phyloP scores from a whole-genome alignment of 2,113 vertebrate genomes.

The Xiphophorus hellerii region DNA sequence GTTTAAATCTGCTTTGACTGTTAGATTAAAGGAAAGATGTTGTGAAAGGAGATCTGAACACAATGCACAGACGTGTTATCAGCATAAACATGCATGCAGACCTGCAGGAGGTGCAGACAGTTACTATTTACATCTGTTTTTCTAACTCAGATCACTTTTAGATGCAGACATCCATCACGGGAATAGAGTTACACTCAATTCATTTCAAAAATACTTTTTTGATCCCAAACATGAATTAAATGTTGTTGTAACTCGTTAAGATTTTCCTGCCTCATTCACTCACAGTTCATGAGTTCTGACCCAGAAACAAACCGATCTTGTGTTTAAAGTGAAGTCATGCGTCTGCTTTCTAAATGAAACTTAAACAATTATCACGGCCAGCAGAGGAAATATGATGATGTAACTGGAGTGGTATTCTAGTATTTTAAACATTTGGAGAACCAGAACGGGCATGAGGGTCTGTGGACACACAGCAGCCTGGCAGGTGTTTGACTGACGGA shows the following conservation, averaged over 20 bases:
- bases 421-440: constrained; percentile 40
- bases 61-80: not conserved
- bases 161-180: no score
- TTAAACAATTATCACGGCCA: constrained; percentile 3
- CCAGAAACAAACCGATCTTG: constrained; percentile 1
- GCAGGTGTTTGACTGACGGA: constrained; percentile 32
- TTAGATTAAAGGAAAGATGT: not conserved
- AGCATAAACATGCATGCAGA: not conserved
- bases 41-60: not conserved
- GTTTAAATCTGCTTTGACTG: not conserved
- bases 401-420: not conserved
- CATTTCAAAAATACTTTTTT: no score
- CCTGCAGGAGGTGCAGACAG: not conserved
- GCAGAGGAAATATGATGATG: not conserved
- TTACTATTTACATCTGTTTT: no score
- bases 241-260: no score
- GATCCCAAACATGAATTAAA: no score
- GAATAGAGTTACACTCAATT: no score
- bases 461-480: not conserved
- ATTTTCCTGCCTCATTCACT: not conserved
- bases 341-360: not conserved
- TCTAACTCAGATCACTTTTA: no score
- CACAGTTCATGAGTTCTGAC: not conserved
- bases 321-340: constrained; percentile 15
- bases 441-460: not conserved